Base-by-base conservation (phyloP, 1,140 invertebrate genomes). In the Calosoma granatense region DNA sequence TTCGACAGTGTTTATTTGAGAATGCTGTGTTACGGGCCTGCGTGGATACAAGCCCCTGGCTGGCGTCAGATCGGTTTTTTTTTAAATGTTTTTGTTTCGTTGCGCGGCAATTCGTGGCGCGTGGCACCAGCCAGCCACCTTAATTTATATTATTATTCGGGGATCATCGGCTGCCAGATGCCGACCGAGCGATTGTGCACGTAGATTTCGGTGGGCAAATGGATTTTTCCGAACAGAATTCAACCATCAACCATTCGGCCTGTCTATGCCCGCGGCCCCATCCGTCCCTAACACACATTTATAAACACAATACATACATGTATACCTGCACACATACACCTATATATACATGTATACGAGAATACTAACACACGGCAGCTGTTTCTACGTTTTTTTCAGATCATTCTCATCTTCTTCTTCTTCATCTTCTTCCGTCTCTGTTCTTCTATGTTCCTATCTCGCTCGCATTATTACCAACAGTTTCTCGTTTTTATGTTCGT, bases 91-190 rank as follows among this genome's bases (percentile, higher is more conserved):
- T 47, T 47, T 47, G 41, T 47, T 47, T 58, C 54, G 52, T 54
- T 58, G 22, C 53, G 22, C 21, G 19, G 14, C 26, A 30, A 30
- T 57, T 39, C 22, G 47, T 20, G 57, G 57, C 57, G 57, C 57
- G 57, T 58, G 57, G 52, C 57, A 58, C 26, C 21, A 9, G 17
- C 26, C 26, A 12, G 23, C 51, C 22, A 19, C 51, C 39, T 41
- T 58, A 58, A 58, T 58, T 58, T 58, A 58, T 58, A 53, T 58
- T 21, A 58, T 58, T 54, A 54, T 54, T 58, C 36, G 12, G 30
- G 23, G 30, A 21, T 51, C 52, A 3, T 26, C 26, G 57, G 43
- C 39, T 54, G 53, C 57, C 57, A 58, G 52, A 58, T 58, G 57
- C 57, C 52, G 17, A 54, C 14, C 20, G 12, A 14, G 4, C 52